Percentiles rank a stretch among this genome's conserved stretches.
phyloP scores from a whole-genome alignment of 2,113 vertebrate species.

The Catagonus wagneri region DNA sequence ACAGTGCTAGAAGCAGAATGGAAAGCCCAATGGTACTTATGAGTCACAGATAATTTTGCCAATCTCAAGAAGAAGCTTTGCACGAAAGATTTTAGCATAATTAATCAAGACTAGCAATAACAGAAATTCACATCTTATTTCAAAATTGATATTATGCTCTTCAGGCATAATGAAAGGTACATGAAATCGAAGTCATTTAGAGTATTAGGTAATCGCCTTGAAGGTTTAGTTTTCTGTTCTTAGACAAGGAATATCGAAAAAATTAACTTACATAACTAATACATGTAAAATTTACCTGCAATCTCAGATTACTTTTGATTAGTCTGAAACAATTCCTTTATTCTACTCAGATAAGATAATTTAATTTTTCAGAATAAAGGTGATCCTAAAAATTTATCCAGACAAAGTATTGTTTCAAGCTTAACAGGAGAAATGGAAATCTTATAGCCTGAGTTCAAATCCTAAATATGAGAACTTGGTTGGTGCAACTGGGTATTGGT shows the following conservation, averaged over 20 bases:
- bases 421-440: neutral
- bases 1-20: neutral
- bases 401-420: neutral
- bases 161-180: neutral
- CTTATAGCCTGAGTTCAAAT: neutral
- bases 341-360: conserved; percentile 19
- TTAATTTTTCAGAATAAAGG: conserved; percentile 46
- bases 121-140: conserved; percentile 15
- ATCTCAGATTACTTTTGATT: neutral
- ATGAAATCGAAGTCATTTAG: neutral
- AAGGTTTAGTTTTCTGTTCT: neutral
- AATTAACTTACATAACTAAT: conserved; percentile 54
- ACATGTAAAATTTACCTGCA: neutral
- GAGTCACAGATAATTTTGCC: neutral
- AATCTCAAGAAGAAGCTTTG: conserved; percentile 15
- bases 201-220: neutral
- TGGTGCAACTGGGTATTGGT: neutral
- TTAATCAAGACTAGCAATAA: neutral
- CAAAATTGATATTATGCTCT: neutral
- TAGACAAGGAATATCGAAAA: neutral
- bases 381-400: neutral
- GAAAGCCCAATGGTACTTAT: conserved; percentile 18
- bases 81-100: neutral
- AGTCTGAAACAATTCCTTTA: conserved; percentile 8
- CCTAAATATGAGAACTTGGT: neutral